Conservation (phyloP, 2,888 invertebrate species). For the Tinea pellionella region DNA sequence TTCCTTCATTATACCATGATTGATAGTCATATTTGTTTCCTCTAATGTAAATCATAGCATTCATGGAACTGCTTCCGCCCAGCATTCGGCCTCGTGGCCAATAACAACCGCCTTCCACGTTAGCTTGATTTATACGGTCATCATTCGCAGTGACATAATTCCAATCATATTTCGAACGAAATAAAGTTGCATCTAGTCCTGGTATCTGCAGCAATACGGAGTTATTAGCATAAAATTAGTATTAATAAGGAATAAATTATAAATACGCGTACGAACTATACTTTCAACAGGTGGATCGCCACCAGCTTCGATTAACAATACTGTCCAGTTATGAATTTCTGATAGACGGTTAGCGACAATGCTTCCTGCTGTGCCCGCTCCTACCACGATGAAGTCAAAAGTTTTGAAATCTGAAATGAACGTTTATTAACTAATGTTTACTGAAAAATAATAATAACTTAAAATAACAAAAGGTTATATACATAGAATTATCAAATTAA, state of each 20-base stretch:
- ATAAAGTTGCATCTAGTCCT: constrained; percentile 19
- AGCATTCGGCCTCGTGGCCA: constrained; percentile 74
- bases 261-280: constrained; percentile 19
- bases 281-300: constrained; percentile 26
- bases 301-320: constrained; percentile 31
- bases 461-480: not conserved
- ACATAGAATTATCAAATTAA: too few species aligned
- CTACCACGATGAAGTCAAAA: constrained; percentile 32
- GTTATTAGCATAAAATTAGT: not conserved
- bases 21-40: constrained; percentile 62
- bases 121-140: constrained; percentile 76
- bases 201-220: constrained; percentile 18
- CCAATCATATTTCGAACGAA: constrained; percentile 75
- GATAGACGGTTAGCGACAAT: constrained; percentile 31
- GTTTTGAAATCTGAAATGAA: constrained; percentile 23
- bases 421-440: too few species aligned
- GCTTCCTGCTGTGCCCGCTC: constrained; percentile 31
- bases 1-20: constrained; percentile 63
- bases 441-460: too few species aligned
- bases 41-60: constrained; percentile 67
- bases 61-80: constrained; percentile 68
- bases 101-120: constrained; percentile 30
- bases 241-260: not conserved
- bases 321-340: constrained; percentile 26
- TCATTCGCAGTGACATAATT: constrained; percentile 83